Evolutionary conservation across 2,888 invertebrate genomes (phyloP), one percentile per base, ranked within the genome.

Genomic region (Chironomus riparius): DNA sequence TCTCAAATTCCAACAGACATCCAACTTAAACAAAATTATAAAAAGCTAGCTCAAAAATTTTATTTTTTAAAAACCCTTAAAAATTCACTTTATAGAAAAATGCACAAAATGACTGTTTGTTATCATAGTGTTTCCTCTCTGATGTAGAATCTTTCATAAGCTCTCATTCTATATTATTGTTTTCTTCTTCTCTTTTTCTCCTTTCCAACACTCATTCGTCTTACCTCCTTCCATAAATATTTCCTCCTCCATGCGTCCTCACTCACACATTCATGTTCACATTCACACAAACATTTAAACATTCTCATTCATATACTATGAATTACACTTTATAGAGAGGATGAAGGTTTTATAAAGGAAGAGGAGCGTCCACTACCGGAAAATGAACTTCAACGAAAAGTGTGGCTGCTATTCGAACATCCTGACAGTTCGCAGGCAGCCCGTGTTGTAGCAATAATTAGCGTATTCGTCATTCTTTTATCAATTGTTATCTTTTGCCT

Each of bases 401-500:
- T 98, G 85, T 98, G 98, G 98, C 89, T 98, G 86, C 89, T 98
- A 83, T 98, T 98, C 88, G 98, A 98, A 15, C 98, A 98, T 87
- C 98, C 98, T 80, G 98, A 98, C 87, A 97, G 97, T 88, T 98
- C 98, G 83, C 97, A 97, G 87, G 95, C 95, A 83, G 98, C 98
- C 82, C 92, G 98, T 83, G 94, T 97, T 82, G 96, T 98, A 85
- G 98, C 98, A 85, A 98, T 98, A 87, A 96, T 98, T 87, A 98
- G 97, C 84, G 97, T 98, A 84, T 94, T 97, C 88, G 96, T 98
- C 85, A 98, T 98, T 86, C 90, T 98, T 83, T 90, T 98, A 83
- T 98, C 98, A 85, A 98, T 98, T 87, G 97, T 98, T 86, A 98
- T 98, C 87, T 98, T 98, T 90, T 98, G 98, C 88, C 90, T 98